Base-by-base conservation (phyloP, 2,888 invertebrate genomes). In the Chesias legatella region DNA sequence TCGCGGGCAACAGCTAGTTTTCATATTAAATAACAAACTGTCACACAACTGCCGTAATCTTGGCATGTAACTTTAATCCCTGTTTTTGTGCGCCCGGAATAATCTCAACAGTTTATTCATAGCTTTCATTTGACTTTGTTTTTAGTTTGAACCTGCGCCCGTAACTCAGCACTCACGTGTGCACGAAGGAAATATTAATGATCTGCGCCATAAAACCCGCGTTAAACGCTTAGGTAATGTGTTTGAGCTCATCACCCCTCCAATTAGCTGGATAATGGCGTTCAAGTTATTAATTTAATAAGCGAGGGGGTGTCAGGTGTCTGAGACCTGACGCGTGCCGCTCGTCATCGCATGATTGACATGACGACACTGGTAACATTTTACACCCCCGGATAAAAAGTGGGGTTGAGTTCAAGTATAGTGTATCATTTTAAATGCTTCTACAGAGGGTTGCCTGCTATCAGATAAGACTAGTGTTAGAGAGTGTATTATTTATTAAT, bases 211-310 rank as follows among this genome's bases (percentile, higher is more conserved):
- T 84, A 82, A 83, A 83, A 79, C 74, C 68, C 70, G 67, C 61
- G 78, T 80, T 81, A 82, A 84, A 77, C 76, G 79, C 64, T 79
- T 72, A 80, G 73, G 74, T 79, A 82, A 84, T 71, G 79, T 70
- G 79, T 80, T 80, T 76, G 68, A 75, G 73, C 79, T 76, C 79
- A 73, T 81, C 83, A 67, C 83, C 85, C 85, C 81, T 83, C 80
- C 81, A 84, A 85, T 85, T 85, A 86, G 83, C 56, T 61, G 77
- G 75, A 73, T 84, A 85, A 85, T 85, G 77, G 83, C 73, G 83
- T 78, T 81, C 78, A 67, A 82, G 83, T 88, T 88, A 88, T 88
- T 86, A 88, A 85, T 85, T 86, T 86, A 85, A 86, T 88, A 88
- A 84, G 73, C 69, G 57, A 76, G 83, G 83, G 78, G 42, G 53